These are phyloP conservation scores for Cercopithecus petaurista DNA, from an alignment of 2,797 vertebrate species.

Conservation along the genomic window DNA sequence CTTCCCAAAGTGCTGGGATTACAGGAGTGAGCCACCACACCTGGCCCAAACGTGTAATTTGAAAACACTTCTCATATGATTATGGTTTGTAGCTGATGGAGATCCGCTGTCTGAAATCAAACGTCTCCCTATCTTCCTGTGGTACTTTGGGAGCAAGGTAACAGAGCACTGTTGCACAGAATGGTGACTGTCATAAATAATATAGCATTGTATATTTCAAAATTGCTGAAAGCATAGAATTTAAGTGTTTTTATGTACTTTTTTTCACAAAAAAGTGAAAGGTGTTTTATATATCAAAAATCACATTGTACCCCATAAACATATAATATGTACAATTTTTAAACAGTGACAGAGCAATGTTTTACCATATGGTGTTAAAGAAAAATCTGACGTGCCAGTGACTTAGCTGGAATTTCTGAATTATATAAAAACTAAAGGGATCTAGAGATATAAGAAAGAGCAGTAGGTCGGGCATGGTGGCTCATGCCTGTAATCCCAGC, in stretches of 20 bases:
- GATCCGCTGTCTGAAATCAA: constrained; percentile 2
- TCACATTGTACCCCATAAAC: neutral
- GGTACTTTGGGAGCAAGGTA: neutral
- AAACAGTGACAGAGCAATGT: neutral
- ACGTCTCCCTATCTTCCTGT: neutral
- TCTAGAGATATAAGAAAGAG: neutral
- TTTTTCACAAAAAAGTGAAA: neutral
- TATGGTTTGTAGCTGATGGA: neutral
- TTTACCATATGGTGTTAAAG: constrained; percentile 35
- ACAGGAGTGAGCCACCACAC: neutral
- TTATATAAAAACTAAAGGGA: neutral
- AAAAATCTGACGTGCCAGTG: constrained; percentile 21
- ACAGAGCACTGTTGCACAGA: neutral
- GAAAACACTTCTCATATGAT: neutral
- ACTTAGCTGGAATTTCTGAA: constrained; percentile 12
- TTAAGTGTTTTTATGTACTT: neutral
- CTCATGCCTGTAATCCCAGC: no score
- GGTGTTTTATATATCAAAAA: neutral
- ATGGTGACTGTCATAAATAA: neutral
- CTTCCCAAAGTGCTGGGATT: neutral
- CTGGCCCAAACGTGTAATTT: neutral
- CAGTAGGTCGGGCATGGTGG: no score
- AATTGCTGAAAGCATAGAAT: neutral
- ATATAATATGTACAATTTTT: neutral
- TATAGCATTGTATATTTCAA: neutral